Conservation (phyloP, 1,140 invertebrate species). For the Anoplophora glabripennis region DNA sequence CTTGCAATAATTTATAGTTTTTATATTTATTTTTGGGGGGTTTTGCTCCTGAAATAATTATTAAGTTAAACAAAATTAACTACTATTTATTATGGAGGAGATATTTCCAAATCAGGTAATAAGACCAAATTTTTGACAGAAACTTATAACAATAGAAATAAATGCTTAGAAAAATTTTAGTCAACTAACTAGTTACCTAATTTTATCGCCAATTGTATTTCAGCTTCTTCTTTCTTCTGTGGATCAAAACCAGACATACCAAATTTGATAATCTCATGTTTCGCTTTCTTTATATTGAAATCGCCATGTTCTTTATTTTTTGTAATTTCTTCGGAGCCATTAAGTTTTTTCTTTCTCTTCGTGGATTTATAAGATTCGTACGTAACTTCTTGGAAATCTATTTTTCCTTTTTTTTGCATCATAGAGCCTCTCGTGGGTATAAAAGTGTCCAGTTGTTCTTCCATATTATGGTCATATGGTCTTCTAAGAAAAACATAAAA, state of each 20-base stretch:
- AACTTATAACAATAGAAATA: neutral
- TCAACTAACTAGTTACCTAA: conserved; percentile 52
- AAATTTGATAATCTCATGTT: conserved; percentile 64
- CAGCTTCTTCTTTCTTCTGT: conserved; percentile 57
- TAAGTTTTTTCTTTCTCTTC: conserved; percentile 27
- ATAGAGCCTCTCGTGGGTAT: conserved; percentile 56
- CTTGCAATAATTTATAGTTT: conserved; percentile 59
- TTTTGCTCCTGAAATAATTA: conserved; percentile 54
- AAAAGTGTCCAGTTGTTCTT: no score
- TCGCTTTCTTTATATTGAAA: conserved; percentile 57
- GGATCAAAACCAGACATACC: conserved; percentile 59
- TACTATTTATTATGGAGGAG: neutral
- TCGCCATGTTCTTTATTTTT: conserved; percentile 36
- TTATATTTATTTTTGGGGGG: conserved; percentile 55
- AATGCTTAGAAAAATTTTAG: neutral
- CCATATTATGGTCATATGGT: no score
- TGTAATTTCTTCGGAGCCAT: conserved; percentile 16
- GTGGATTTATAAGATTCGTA: conserved; percentile 56
- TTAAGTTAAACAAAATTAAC: neutral
- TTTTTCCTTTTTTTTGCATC: conserved; percentile 49
- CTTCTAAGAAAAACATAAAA: no score
- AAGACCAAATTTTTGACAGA: neutral
- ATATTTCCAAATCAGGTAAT: neutral
- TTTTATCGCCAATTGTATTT: conserved; percentile 58
- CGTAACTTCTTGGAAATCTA: conserved; percentile 51